Base-by-base conservation (phyloP, 2,888 invertebrate genomes). In the Catocala nupta region DNA sequence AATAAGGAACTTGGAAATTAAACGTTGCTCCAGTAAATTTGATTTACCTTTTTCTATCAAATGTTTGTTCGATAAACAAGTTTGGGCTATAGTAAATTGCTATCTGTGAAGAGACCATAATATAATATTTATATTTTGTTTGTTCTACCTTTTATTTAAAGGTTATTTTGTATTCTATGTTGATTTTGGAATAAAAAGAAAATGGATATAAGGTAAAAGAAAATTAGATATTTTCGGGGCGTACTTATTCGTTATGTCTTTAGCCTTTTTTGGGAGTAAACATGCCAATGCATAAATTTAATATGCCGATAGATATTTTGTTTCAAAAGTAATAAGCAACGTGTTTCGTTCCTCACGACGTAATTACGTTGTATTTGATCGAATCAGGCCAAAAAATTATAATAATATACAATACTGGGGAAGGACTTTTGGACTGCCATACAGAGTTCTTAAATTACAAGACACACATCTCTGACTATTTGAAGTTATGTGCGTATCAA, bases 1-100 rank as follows among this genome's bases (percentile, higher is more conserved):
- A 71, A 78, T 34, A 49, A 77, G 68, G 56, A 72, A 76, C 71
- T 72, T 68, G 55, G 58, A 75, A 79, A 80, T 77, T 77, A 78
- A 77, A 77, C 73, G 73, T 72, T 70, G 71, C 70, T 69, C 68
- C 68, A 63, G 60, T 62, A 77, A 78, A 82, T 78, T 77, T 67
- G 70, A 81, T 82, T 80, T 81, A 76, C 73, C 73, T 78, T 81
- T 75, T 73, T 72, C 63, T 73, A 62, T 72, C 63, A 71, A 71
- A 63, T 78, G 67, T 76, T 80, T 80, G 68, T 49, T 45, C 57
- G 59, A 63, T 57, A 75, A 73, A 76, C 60, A 67, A 60, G 53
- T 59, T 67, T n/a, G 12, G 63, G 42, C 54, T 53, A 58, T 63
- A 44, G 49, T 62, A 67, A 70, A 70, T 65, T 73, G 58, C 43